Base-by-base conservation (phyloP, 2,797 vertebrate species). In the Myioborus miniatus region DNA sequence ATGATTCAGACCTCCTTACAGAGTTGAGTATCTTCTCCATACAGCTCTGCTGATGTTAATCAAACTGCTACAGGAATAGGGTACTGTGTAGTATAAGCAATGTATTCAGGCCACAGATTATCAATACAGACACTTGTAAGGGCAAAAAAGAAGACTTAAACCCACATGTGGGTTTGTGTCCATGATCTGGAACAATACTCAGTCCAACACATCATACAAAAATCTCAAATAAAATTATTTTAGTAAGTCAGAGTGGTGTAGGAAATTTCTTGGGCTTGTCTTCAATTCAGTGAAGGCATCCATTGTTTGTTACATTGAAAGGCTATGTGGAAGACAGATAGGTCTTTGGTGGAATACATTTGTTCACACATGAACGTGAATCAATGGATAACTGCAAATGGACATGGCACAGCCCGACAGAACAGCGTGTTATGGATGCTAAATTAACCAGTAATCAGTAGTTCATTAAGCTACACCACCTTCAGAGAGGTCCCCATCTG, bases 401-500 rank as follows among this genome's bases (percentile, higher is more conserved):
- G 34, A 46, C 62, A 20, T 4, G 29, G 41, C 75, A 71, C 27
- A 72, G 18, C 10, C 67, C 21, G 32, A 58, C 21, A 78, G 34
- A 34, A 70, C 36, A 41, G 34, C 0, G 0, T n/a, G 23, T 71
- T 70, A 55, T 67, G 36, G 49, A 34, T 0, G 21, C 32, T 87
- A 79, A 60, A 85, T 89, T 91, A 74, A 77, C 39, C 21, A 53
- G 12, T 56, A 52, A 75, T 39, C 37, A 56, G 49, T 43, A 34
- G 29, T 39, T 81, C 29, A 30, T 67, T 89, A 78, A 91, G 23
- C 21, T 68, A 23, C 8, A 32, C 7, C 46, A 47, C 26, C 26
- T 75, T 52, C 67, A 89, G 56, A 93, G 75, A 43, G 1, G 22
- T 37, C 30, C 15, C 13, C n/a, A 36, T 78, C 65, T 87, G 59